Conservation (phyloP, 2,888 invertebrate species). For the Drosophila lutescens region DNA sequence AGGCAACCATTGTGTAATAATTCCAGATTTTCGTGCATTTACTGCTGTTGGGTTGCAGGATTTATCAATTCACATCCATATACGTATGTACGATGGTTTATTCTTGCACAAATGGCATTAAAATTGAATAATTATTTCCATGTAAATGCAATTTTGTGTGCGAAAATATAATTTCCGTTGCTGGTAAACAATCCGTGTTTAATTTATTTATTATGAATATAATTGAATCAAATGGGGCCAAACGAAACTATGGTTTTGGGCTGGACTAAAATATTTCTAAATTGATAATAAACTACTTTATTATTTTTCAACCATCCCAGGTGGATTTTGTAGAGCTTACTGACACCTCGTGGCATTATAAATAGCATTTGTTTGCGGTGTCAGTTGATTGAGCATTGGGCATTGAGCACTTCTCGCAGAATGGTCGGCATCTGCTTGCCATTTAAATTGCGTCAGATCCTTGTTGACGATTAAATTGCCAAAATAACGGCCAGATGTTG, state of each 20-base stretch:
- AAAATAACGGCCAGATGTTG: slow-evolving; percentile 65
- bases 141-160: background rate
- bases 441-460: slow-evolving; percentile 41
- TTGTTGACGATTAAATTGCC: slow-evolving; percentile 59
- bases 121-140: slow-evolving; percentile 1
- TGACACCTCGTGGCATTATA: slow-evolving; percentile 4
- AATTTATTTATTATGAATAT: too few relatives aligned
- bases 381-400: slow-evolving; percentile 47
- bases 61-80: background rate
- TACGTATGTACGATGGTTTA: too few relatives aligned
- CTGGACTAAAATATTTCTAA: background rate
- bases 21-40: background rate
- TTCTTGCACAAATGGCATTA: background rate
- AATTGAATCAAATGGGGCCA: background rate
- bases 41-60: background rate
- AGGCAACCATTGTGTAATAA: slow-evolving; percentile 2
- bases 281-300: too few relatives aligned
- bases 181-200: too few relatives aligned
- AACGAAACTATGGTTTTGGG: background rate
- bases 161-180: too few relatives aligned
- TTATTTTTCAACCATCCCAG: background rate
- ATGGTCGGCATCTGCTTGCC: slow-evolving; percentile 38
- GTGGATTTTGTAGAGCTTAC: background rate
- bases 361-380: slow-evolving; percentile 44
- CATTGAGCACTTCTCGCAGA: slow-evolving; percentile 10